Percentiles rank a stretch among this genome's conserved stretches.
Evolutionary conservation across 2,113 vertebrate species (phyloP).

Genomic region (Leucoraja erinaceus): DNA sequence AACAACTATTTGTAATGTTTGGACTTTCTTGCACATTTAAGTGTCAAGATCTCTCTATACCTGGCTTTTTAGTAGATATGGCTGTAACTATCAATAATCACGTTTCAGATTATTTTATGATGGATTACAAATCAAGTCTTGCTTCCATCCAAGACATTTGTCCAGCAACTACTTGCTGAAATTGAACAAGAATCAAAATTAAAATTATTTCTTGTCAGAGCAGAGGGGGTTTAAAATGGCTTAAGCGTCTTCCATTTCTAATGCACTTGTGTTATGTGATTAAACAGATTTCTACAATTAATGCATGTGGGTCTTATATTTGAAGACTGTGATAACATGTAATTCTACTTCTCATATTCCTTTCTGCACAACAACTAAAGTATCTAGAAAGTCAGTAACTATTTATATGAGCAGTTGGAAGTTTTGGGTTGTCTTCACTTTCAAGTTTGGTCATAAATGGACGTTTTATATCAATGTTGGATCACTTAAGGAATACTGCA

Average conservation of each 20-base stretch:
- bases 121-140: background rate
- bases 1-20: background rate
- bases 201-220: background rate
- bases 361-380: background rate
- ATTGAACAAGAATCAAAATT: background rate
- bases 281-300: background rate
- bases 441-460: background rate
- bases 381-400: background rate
- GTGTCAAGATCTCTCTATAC: background rate
- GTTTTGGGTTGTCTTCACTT: background rate
- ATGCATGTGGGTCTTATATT: background rate
- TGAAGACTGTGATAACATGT: background rate
- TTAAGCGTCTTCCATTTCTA: background rate
- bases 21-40: background rate
- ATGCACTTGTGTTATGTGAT: background rate
- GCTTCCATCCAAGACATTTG: background rate
- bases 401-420: background rate
- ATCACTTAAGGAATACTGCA: background rate
- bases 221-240: background rate
- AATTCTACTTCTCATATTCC: background rate
- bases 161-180: background rate
- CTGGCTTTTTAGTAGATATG: background rate
- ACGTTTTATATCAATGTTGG: background rate
- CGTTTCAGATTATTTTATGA: conserved; percentile 19
- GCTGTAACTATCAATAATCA: background rate